phyloP scores from a whole-genome alignment of 2,113 vertebrate genomes.

The Sinocyclocheilus rhinocerous region DNA sequence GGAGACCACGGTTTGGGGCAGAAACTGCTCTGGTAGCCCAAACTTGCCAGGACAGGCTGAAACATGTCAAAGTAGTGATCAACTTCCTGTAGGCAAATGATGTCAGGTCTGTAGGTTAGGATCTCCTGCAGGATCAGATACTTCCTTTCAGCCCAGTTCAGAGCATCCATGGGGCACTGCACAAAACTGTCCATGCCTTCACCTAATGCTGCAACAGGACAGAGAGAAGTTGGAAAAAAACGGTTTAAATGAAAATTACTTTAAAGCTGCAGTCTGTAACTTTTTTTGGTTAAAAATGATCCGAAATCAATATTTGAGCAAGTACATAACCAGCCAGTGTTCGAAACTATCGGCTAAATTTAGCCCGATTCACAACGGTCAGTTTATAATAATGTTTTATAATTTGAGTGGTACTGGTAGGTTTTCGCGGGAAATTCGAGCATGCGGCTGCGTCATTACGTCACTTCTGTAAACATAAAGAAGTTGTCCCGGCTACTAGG shows the following conservation, averaged over 20 bases:
- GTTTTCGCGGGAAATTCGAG: too few relatives aligned
- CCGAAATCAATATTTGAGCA: too few relatives aligned
- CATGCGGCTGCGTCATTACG: too few relatives aligned
- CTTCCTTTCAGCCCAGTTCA: conserved; percentile 93
- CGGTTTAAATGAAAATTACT: not conserved
- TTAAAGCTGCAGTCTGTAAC: too few relatives aligned
- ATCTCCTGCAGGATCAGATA: conserved; percentile 96
- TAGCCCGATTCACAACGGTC: too few relatives aligned
- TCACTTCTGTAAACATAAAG: too few relatives aligned
- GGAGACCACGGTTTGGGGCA: conserved; percentile 92
- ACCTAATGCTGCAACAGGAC: conserved; percentile 83
- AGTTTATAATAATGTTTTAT: too few relatives aligned
- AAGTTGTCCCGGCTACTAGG: too few relatives aligned
- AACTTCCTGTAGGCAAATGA: conserved; percentile 94
- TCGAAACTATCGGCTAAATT: too few relatives aligned
- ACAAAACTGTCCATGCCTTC: conserved; percentile 94
- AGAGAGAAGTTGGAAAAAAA: conserved; percentile 2
- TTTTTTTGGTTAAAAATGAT: too few relatives aligned
- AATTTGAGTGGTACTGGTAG: too few relatives aligned
- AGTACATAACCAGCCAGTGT: too few relatives aligned
- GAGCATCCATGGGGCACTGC: conserved; percentile 87
- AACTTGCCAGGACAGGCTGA: conserved; percentile 83
- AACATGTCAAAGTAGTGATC: conserved; percentile 97
- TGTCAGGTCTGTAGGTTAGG: conserved; percentile 86
- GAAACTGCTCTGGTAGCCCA: conserved; percentile 91